phyloP scores from a whole-genome alignment of 2,888 invertebrate species.

The Tetropium fuscum region DNA sequence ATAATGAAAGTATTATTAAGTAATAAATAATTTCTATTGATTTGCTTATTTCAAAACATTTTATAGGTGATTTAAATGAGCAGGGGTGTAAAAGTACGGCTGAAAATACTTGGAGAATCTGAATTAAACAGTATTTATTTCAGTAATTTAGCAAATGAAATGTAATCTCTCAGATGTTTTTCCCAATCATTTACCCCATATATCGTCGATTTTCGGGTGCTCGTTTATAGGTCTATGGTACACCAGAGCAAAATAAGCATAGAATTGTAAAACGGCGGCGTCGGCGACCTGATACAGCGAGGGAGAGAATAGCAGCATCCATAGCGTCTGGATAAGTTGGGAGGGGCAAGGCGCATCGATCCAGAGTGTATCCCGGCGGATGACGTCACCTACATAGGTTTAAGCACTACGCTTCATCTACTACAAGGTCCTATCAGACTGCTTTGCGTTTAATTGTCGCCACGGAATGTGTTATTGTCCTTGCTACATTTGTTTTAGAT shows the following conservation, averaged over 20 bases:
- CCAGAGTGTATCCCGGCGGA: conserved; percentile 53
- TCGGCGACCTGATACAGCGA: conserved; percentile 42
- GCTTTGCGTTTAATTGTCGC: conserved; percentile 38
- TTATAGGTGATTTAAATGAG: no score
- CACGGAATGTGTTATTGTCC: conserved; percentile 38
- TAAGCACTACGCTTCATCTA: conserved; percentile 58
- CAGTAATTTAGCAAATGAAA: no score
- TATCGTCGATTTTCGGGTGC: conserved; percentile 20
- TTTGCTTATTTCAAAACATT: no score
- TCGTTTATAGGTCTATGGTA: conserved; percentile 48
- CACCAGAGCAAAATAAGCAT: conserved; percentile 45
- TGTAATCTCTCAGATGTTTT: not conserved
- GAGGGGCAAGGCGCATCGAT: conserved; percentile 53
- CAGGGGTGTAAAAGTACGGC: no score
- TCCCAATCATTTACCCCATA: conserved; percentile 38
- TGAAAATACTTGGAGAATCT: no score
- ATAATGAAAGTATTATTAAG: no score
- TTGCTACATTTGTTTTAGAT: conserved; percentile 21
- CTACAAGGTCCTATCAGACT: conserved; percentile 46
- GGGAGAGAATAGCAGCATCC: conserved; percentile 47
- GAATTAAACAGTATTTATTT: no score
- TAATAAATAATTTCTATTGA: no score
- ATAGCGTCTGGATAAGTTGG: conserved; percentile 50
- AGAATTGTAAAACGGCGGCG: conserved; percentile 39
- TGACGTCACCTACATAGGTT: conserved; percentile 57